Evolutionary conservation across 2,797 vertebrate species (phyloP).

Genomic region (Austrolebias charrua): DNA sequence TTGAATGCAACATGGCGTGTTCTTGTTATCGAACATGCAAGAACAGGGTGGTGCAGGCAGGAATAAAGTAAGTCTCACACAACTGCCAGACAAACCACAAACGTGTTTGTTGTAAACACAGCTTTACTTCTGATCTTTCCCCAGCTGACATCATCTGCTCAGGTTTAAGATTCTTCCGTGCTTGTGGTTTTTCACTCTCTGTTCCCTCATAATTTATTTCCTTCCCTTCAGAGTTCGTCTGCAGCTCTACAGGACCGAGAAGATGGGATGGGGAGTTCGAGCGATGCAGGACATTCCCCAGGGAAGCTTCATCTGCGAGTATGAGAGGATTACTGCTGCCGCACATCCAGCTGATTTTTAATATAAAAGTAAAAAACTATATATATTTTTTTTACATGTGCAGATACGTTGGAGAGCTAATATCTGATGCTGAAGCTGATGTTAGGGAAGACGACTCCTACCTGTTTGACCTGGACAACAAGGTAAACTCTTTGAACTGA

Average conservation of each 20-base stretch:
- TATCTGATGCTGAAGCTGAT: conserved; percentile 92
- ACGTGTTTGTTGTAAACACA: neutral
- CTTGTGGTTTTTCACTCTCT: neutral
- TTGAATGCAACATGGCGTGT: conserved; percentile 94
- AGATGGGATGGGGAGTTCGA: conserved; percentile 94
- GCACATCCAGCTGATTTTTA: neutral
- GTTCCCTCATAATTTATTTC: neutral
- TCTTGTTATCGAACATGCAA: conserved; percentile 91
- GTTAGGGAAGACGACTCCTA: conserved; percentile 93
- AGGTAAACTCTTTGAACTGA: conserved; percentile 72
- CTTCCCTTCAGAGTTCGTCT: conserved; percentile 82
- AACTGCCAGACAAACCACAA: neutral
- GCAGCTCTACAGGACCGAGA: conserved; percentile 92
- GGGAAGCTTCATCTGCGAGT: conserved; percentile 95
- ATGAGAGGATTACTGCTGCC: conserved; percentile 19
- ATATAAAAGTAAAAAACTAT: neutral
- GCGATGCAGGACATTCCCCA: conserved; percentile 92
- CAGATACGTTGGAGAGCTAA: conserved; percentile 93
- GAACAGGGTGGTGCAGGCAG: conserved; percentile 91
- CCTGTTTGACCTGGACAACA: conserved; percentile 92
- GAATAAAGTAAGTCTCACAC: conserved; percentile 82
- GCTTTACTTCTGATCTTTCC: neutral
- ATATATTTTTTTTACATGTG: neutral
- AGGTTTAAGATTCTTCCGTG: neutral
- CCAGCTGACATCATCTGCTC: neutral